These are phyloP conservation scores for Erynnis tages DNA, from an alignment of 2,888 invertebrate species.

Conservation along the genomic window DNA sequence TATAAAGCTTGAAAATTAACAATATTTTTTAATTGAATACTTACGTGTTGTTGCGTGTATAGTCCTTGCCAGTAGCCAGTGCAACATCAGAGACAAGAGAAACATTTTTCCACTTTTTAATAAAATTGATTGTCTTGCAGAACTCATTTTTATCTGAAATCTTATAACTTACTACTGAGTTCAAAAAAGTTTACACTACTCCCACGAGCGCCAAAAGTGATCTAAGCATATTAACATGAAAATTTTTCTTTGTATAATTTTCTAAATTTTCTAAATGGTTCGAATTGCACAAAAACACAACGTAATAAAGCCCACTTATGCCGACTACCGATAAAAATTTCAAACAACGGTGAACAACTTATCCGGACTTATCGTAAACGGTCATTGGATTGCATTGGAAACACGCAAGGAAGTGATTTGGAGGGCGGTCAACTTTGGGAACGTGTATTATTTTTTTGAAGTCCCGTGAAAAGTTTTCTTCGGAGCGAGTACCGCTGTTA, in stretches of 20 bases:
- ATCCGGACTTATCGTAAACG: slow-evolving; percentile 52
- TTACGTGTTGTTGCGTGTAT: slow-evolving; percentile 66
- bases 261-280: background rate
- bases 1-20: no score
- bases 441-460: slow-evolving; percentile 58
- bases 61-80: slow-evolving; percentile 64
- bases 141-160: background rate
- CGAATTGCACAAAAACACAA: background rate
- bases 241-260: no score
- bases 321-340: slow-evolving; percentile 33
- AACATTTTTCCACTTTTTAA: slow-evolving; percentile 54
- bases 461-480: slow-evolving; percentile 75
- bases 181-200: background rate
- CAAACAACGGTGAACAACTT: slow-evolving; percentile 51
- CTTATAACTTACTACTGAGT: background rate
- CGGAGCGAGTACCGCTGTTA: slow-evolving; percentile 34
- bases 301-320: slow-evolving; percentile 11
- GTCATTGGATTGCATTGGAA: slow-evolving; percentile 56
- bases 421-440: slow-evolving; percentile 53
- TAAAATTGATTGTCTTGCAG: background rate
- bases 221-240: no score
- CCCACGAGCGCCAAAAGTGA: slow-evolving; percentile 15
- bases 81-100: slow-evolving; percentile 59
- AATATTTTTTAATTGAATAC: no score
- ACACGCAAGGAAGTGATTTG: slow-evolving; percentile 71